Percentiles rank a stretch among this genome's conserved stretches.
Conservation (phyloP, 2,888 invertebrate species). For the Perizoma flavofasciatum region DNA sequence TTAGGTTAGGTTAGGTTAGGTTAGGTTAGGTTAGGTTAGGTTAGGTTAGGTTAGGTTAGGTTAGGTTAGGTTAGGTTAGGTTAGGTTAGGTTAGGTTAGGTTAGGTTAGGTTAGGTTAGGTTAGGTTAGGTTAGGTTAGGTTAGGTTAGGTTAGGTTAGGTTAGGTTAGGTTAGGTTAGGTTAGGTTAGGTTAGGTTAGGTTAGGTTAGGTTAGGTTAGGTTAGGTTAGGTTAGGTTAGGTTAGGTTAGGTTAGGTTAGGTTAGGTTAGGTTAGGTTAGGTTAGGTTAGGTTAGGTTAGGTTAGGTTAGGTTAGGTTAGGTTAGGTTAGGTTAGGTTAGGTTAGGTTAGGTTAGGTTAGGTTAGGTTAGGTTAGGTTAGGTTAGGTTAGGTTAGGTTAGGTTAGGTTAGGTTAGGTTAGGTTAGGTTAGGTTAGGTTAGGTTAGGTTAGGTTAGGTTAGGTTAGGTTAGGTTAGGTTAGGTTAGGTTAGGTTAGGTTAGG, state of each 20-base stretch:
- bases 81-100: conserved; percentile 38
- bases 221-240: conserved; percentile 34
- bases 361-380: conserved; percentile 40
- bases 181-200: conserved; percentile 33
- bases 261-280: conserved; percentile 34
- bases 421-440: conserved; percentile 39
- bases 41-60: conserved; percentile 32
- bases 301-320: conserved; percentile 40
- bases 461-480: conserved; percentile 44
- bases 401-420: conserved; percentile 36
- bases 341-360: conserved; percentile 38
- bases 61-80: conserved; percentile 35
- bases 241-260: conserved; percentile 34
- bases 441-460: conserved; percentile 39
- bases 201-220: conserved; percentile 33
- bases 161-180: conserved; percentile 31
- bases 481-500: conserved; percentile 42
- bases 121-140: conserved; percentile 28
- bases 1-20: conserved; percentile 1
- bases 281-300: conserved; percentile 38
- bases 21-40: conserved; percentile 1
- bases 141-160: conserved; percentile 31
- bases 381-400: conserved; percentile 36
- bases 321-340: conserved; percentile 38
- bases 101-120: conserved; percentile 36